Evolutionary conservation across 2,888 invertebrate genomes (phyloP), one percentile per base, ranked within the genome.

Genomic region (Sericinus montela): DNA sequence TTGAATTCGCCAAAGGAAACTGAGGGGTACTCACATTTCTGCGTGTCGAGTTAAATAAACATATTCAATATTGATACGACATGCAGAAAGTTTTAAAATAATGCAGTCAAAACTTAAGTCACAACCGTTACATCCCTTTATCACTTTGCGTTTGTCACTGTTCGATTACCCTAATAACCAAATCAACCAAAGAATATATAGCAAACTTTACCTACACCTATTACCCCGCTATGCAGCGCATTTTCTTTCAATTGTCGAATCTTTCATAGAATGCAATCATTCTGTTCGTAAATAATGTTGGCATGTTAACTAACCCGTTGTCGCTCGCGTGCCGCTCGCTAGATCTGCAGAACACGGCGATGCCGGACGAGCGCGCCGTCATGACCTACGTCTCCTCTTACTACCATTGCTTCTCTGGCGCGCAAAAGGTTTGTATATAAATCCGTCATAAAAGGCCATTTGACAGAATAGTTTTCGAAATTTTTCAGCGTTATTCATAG

Each of bases 381-480:
- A 99, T 99, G 99, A 99, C 99, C 72, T 99, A 99, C 91, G 98
- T 99, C 72, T 99, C 99, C 57, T 98, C 98, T 67, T 99, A 99
- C 92, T 99, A 99, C 93, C 99, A 99, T 92, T 98, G 98, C 91
- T 99, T 99, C 94, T 97, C 98, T 89, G 99, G 99, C 83, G 98
- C 98, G 75, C 98, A 99, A 92, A 98, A 99, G 98, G 99, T 99
- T 92, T 91, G 51, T 51, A 44, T 34, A 25, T 2, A 3, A 28
- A 14, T 8, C 39, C n/a, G 6, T 28, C 11, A 16, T 6, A 19
- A 38, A n/a, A 38, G 38, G 38, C 13, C 19, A 25, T 38, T 38
- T 38, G 38, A 38, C 32, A 11, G 32, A 25, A 25, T 25, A 25
- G 25, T 25, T 25, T 8, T 8, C 25, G 25, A 8, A 25, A 5